Evolutionary conservation across 2,797 vertebrate species (phyloP), one percentile per base, ranked within the genome.

Genomic region (Cryptoblepharus egeriae): DNA sequence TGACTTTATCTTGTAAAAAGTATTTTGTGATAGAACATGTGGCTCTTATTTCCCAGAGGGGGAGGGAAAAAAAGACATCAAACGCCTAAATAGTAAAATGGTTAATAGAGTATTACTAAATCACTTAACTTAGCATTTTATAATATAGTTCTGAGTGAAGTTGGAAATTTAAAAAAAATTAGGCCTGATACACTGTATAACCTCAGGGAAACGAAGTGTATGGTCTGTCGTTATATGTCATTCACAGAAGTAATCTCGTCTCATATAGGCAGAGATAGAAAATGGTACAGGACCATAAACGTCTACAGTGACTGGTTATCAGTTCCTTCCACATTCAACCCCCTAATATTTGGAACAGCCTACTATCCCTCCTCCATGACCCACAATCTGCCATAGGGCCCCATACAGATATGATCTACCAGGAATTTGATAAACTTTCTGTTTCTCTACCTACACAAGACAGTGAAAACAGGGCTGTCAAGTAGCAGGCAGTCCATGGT

Each of bases 81-180:
- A 83, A 78, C 65, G 75, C 75, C 49, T 32, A 49, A 24, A 12
- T 52, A 20, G 39, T 49, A 82, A 61, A 82, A 76, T 20, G 68
- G 63, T 69, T 75, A 75, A 42, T 64, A 73, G n/a, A 3, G 7
- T 72, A 72, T 72, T 63, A 72, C 37, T 28, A 73, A 83, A 83
- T 57, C 45, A 35, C 81, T 42, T 83, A 65, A 72, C 35, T 77
- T 72, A 72, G 60, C 68, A 72, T 55, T 77, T 72, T 78, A 65
- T 73, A 73, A 57, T 55, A 39, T 52, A 11, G 26, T 70, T 75
- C n/a, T 55, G 55, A 75, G 26, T n/a, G 32, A 42, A 58, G 60
- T 12, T 65, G 49, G 22, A 35, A 83, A 82, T 30, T n/a, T n/a
- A n/a, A n/a, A 63, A 45, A 61, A 39, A 60, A 55, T 1, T 35